Base-by-base conservation (phyloP, 2,888 invertebrate genomes). In the Leucozona laternaria region DNA sequence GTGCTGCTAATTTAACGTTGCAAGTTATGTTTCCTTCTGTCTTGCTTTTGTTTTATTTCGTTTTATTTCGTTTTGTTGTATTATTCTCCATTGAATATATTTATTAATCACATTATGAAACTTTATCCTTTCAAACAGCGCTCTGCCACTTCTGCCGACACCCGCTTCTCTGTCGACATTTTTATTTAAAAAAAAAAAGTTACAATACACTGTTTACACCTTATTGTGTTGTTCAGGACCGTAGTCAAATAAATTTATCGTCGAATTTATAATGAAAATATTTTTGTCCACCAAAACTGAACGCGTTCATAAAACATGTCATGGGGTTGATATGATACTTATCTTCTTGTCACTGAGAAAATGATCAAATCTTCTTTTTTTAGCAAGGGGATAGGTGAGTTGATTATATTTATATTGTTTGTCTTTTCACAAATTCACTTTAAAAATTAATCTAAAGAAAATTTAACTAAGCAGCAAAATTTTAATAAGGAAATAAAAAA, bases 91-190 rank as follows among this genome's bases (percentile, higher is more conserved):
- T 68, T 70, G 62, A 79, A 75, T 75, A 15, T 66, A 75, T 71
- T 79, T 79, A 50, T 76, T 76, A 79, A 76, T 84, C 64, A 64
- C 43, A 64, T 84, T 79, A 79, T 28, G 48, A 70, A 84, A 84
- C 57, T 79, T 79, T 71, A 57, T 76, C 79, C 75, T 70, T 75
- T 55, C 17, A 25, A 40, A 55, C 48, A 10, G 45, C n/a, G 34
- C 62, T 76, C 66, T 40, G 11, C 28, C 13, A 10, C n/a, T 40
- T 6, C 22, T 25, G 2, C 4, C 11, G 7, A 1, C 57, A 2
- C 8, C 20, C 17, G 15, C 15, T 6, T 34, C 11, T 20, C 20
- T 20, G 53, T 15, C 13, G 72, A 34, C 50, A 48, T 72, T 66
- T 31, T 55, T 73, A 73, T 57, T 7, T n/a, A n/a, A n/a, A 25